Evolutionary conservation across 2,797 vertebrate genomes (phyloP), one percentile per base, ranked within the genome.

Genomic region (Tachyglossus aculeatus): DNA sequence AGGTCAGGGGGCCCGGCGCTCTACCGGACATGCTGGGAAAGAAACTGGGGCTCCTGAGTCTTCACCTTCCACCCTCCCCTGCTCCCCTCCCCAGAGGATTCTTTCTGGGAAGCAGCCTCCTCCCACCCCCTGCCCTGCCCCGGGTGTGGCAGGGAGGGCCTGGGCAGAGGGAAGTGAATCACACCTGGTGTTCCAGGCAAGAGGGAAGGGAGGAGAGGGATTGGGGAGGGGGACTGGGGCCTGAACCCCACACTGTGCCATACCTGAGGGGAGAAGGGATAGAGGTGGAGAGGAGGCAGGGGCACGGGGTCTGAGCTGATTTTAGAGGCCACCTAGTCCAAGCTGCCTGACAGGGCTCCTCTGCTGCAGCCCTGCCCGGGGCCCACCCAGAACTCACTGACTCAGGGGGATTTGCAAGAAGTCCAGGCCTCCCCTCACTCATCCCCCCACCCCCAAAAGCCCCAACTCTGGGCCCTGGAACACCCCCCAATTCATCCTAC

Each of bases 111-210:
- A n/a, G n/a, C n/a, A n/a, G n/a, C n/a, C n/a, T n/a, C n/a, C n/a
- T n/a, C n/a, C n/a, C n/a, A n/a, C n/a, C n/a, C 71, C 62, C 65
- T 63, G 39, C 33, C n/a, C 48, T n/a, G 27, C 56, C 76, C 59
- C 33, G 55, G 65, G 53, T 66, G 74, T 71, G 55, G 50, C 71
- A 67, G 44, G 22, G 37, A 66, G 25, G 66, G 32, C 21, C 29
- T 32, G 47, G 36, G 25, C 38, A 63, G 43, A 56, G 67, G 24
- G 47, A 53, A 83, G 55, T 87, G 85, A 85, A 76, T 87, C 85
- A 87, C 73, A n/a, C n/a, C n/a, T n/a, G n/a, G n/a, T n/a, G n/a
- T n/a, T n/a, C n/a, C n/a, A n/a, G n/a, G n/a, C n/a, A n/a, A n/a
- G n/a, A n/a, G 13, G 22, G 52, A 48, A 76, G 51, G 79, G 77